Evolutionary conservation across 2,113 vertebrate genomes (phyloP), one percentile per base, ranked within the genome.

Genomic region (Microtus richardsoni): DNA sequence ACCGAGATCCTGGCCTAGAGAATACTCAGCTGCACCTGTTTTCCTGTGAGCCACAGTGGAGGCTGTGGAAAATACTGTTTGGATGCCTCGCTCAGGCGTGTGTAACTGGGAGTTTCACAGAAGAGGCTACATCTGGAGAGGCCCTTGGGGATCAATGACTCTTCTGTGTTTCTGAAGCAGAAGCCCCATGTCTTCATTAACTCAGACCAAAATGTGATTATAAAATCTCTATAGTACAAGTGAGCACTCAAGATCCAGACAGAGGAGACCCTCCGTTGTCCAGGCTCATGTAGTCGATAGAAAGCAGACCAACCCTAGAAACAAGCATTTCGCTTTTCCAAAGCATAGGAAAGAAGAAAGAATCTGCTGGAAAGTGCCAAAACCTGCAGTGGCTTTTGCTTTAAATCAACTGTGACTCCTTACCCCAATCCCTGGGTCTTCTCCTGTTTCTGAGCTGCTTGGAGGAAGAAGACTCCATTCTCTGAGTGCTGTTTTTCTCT

Each of bases 391-490:
- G 17, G 39, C 12, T 58, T 93, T 83, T 14, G 68, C 66, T 88
- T 96, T 74, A 66, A 77, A 62, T 89, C 52, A 49, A 64, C 17
- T 4, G 0, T 66, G 36, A 71, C 41, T 8, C 44, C 21, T 49
- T 0, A 30, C 14, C 17, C 3, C 3, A 30, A 47, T 19, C 79
- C 0, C 12, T 3, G 33, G n/a, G 17, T n/a, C 54, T 13, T 62
- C 49, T 47, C 44, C 87, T 71, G 33, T 16, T 64, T 21, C 80
- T 64, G 39, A 30, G n/a, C 28, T 84, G 44, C 49, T 91, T 21
- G 8, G 24, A 90, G 85, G 73, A 75, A 58, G 7, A 17, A n/a
- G 26, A 88, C 3, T 78, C 39, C 13, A 2, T 33, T 62, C 26
- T 7, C 12, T 17, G 66, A 73, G 14, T 1, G 7, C 36, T 70